Evolutionary conservation across 2,888 invertebrate genomes (phyloP), one percentile per base, ranked within the genome.

Genomic region (Spatulosminthurus flaviceps): DNA sequence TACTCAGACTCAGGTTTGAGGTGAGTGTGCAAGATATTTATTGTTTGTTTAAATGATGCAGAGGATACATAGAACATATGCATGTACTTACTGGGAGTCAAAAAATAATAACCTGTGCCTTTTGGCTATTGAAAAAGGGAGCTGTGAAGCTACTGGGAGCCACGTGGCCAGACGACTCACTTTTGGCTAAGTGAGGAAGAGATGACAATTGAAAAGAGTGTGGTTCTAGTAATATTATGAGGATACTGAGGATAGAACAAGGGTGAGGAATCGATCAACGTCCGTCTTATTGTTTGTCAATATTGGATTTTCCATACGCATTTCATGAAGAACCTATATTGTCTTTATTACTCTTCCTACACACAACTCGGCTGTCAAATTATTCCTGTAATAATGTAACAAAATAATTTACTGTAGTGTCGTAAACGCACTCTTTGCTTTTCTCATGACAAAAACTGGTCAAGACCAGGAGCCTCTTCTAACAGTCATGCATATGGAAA

Each of bases 321-420:
- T 9, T 42, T 28, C 16, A 70, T 70, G 19, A 29, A 29, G 1
- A 70, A 16, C 69, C 1, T 34, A n/a, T n/a, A n/a, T n/a, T n/a
- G n/a, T n/a, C 26, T 16, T 66, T 9, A 21, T 66, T 26, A 16
- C 29, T 11, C 71, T 42, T 43, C 42, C 71, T 71, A n/a, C n/a
- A n/a, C n/a, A n/a, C n/a, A n/a, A n/a, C 34, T 69, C 29, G n/a
- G n/a, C 69, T 71, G 71, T 71, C 71, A 71, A 71, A 71, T 71
- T 71, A 71, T 29, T 11, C 19, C 34, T 21, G 28, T 67, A 28
- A 28, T 67, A 67, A 67, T 29, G 28, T 67, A 29, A 69, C 69
- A 29, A 69, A 69, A 21, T 69, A 69, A 69, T 69, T 69, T 69
- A 69, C 69, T 29, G 16, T 34, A 4, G 16, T 51, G 51, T 51